These are phyloP conservation scores for Stegophylla sp. DNA, from an alignment of 2,888 invertebrate genomes.

Conservation along the genomic window DNA sequence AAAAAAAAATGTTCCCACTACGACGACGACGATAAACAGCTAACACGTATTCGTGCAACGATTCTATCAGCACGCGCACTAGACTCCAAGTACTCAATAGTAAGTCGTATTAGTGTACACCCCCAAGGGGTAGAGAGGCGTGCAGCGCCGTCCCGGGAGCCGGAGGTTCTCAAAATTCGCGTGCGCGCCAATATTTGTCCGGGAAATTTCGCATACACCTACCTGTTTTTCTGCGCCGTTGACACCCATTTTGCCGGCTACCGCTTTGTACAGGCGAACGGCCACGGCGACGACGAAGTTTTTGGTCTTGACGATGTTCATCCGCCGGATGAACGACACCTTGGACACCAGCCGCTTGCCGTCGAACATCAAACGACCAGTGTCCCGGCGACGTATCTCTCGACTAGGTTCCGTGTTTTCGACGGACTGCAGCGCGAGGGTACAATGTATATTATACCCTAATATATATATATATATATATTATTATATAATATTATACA, in stretches of 20 bases:
- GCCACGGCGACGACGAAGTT: slow-evolving; percentile 45
- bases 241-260: slow-evolving; percentile 46
- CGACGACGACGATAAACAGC: too few relatives aligned
- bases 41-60: too few relatives aligned
- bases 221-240: slow-evolving; percentile 50
- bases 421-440: too few relatives aligned
- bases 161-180: slow-evolving; percentile 39
- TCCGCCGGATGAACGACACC: slow-evolving; percentile 42
- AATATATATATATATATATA: too few relatives aligned
- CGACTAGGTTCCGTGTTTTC: too few relatives aligned
- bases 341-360: slow-evolving; percentile 1
- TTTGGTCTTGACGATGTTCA: slow-evolving; percentile 50
- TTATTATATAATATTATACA: too few relatives aligned
- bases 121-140: neutral
- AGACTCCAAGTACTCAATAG: too few relatives aligned
- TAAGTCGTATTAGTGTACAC: too few relatives aligned
- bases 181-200: neutral
- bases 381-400: too few relatives aligned
- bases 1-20: too few relatives aligned
- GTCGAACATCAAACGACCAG: slow-evolving; percentile 36
- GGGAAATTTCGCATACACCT: neutral
- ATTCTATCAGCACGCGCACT: too few relatives aligned
- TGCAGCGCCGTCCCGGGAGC: neutral
- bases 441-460: too few relatives aligned
- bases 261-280: slow-evolving; percentile 45